Evolutionary conservation across 2,888 invertebrate genomes (phyloP).

Genomic region (Torymus aiolomorphi): DNA sequence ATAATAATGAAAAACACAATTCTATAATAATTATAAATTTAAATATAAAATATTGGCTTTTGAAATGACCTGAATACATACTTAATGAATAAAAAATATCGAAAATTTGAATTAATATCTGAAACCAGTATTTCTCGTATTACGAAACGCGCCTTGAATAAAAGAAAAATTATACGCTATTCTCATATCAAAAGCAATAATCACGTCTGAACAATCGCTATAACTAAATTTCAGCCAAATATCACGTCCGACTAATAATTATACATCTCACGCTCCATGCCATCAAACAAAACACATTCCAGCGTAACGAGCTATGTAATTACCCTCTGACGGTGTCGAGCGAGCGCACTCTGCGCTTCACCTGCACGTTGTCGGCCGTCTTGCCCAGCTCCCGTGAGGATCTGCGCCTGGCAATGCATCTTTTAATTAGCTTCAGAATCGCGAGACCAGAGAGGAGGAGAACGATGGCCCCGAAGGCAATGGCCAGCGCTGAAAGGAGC

Average conservation of each 20-base stretch:
- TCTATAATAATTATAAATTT: too few relatives aligned
- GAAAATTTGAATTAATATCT: too few relatives aligned
- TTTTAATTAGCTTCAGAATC: slow-evolving; percentile 51
- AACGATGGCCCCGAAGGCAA: slow-evolving; percentile 61
- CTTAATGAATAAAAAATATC: too few relatives aligned
- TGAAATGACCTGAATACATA: too few relatives aligned
- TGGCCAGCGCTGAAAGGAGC: slow-evolving; percentile 64
- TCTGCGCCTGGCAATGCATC: neutral
- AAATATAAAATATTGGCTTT: too few relatives aligned
- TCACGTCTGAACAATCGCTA: too few relatives aligned
- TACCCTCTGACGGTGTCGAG: slow-evolving; percentile 90
- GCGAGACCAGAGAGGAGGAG: slow-evolving; percentile 61
- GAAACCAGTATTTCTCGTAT: too few relatives aligned
- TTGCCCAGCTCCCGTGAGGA: slow-evolving; percentile 35
- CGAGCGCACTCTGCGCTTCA: slow-evolving; percentile 79
- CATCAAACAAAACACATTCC: neutral
- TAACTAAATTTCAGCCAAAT: too few relatives aligned
- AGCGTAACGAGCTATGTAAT: slow-evolving; percentile 44
- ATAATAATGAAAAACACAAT: too few relatives aligned
- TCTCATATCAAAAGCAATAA: too few relatives aligned
- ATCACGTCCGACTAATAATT: neutral
- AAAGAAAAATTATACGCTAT: too few relatives aligned
- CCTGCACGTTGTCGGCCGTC: slow-evolving; percentile 3
- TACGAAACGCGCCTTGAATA: too few relatives aligned
- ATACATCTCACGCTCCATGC: neutral